A percentile compares a stretch with the other conserved stretches of the same genome.
phyloP scores from a whole-genome alignment of 2,113 vertebrate genomes.

The Anser brachyrhynchus region DNA sequence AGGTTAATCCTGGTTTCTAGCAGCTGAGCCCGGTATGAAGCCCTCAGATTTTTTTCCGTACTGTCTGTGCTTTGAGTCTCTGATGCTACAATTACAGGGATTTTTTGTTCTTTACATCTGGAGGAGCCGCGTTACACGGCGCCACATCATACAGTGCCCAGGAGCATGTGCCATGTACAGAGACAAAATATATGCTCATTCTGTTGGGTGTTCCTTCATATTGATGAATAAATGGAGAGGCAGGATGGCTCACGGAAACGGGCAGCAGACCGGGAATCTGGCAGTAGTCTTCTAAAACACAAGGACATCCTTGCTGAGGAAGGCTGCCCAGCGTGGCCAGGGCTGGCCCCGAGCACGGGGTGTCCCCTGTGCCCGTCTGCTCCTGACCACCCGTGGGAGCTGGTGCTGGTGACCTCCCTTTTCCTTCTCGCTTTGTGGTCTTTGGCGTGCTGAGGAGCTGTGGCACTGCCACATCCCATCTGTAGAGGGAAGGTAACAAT shows the following conservation, averaged over 20 bases:
- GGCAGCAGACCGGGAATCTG: not conserved
- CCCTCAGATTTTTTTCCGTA: rapidly evolving
- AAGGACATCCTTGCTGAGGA: not conserved
- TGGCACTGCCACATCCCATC: not conserved
- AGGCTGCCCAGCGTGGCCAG: rapidly evolving
- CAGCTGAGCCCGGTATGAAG: rapidly evolving
- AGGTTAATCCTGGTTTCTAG: not conserved
- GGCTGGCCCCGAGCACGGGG: rapidly evolving
- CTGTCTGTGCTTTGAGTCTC: not conserved
- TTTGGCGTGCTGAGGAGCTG: not conserved
- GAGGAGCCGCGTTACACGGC: rapidly evolving
- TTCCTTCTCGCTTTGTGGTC: not conserved
- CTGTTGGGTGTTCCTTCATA: rapidly evolving
- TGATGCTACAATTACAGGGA: rapidly evolving
- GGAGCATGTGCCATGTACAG: not conserved
- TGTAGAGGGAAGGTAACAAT: not conserved
- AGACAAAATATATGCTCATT: rapidly evolving
- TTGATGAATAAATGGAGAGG: not conserved
- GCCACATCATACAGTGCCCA: rapidly evolving
- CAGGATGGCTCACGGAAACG: not conserved
- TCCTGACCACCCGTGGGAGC: not conserved
- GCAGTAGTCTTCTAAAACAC: rapidly evolving
- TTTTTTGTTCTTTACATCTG: rapidly evolving
- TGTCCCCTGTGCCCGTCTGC: not conserved
- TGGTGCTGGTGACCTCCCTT: not conserved